These are phyloP conservation scores for Entomobrya multifasciata DNA, from an alignment of 2,888 invertebrate species.

Conservation along the genomic window DNA sequence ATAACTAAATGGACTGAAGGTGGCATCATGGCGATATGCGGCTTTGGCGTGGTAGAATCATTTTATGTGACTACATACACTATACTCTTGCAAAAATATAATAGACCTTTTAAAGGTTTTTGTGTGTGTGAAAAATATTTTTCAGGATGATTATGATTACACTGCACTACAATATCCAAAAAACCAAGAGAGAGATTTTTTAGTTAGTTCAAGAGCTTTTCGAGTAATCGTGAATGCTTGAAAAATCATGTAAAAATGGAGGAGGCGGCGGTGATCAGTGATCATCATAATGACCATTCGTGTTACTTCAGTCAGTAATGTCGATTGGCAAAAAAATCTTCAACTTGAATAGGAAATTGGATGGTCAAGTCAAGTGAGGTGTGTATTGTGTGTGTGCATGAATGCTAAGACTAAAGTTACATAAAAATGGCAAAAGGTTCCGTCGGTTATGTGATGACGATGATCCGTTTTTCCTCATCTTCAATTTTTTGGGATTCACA, in stretches of 20 bases:
- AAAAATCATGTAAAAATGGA: constrained; percentile 32
- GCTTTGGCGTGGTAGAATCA: too few relatives aligned
- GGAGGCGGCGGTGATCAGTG: constrained; percentile 23
- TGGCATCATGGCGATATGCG: background rate
- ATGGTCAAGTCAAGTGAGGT: background rate
- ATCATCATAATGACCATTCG: constrained; percentile 36
- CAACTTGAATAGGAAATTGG: constrained; percentile 53
- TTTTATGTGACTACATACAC: background rate
- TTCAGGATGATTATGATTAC: constrained; percentile 19
- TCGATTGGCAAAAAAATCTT: constrained; percentile 40
- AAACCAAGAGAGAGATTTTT: too few relatives aligned
- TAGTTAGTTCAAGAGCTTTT: constrained; percentile 2
- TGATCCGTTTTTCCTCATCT: constrained; percentile 56
- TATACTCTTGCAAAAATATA: background rate
- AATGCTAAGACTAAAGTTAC: too few relatives aligned
- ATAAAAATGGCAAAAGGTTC: constrained; percentile 56
- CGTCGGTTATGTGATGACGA: constrained; percentile 27
- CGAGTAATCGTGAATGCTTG: too few relatives aligned
- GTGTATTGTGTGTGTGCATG: too few relatives aligned
- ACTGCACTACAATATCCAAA: too few relatives aligned
- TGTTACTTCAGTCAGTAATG: constrained; percentile 26
- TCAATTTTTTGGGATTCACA: constrained; percentile 45
- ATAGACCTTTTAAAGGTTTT: constrained; percentile 32
- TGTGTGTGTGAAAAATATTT: background rate
- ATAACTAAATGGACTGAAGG: background rate